A percentile compares a stretch with the other conserved stretches of the same genome.
Conservation (phyloP, 2,113 vertebrate genomes). For the Rutilus rutilus region DNA sequence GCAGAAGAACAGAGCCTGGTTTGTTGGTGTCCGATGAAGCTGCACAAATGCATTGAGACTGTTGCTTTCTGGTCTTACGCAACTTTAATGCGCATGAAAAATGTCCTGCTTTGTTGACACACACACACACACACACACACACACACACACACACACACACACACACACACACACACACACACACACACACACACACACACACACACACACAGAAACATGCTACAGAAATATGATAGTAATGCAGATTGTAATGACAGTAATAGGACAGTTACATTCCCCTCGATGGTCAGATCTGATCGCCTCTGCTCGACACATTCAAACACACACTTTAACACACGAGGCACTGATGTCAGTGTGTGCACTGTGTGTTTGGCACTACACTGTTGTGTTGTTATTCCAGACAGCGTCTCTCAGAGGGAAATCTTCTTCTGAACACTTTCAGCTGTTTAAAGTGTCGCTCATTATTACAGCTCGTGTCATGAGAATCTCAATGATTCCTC, state of each 20-base stretch:
- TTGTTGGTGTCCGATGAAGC: background rate
- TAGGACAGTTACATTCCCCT: too few relatives aligned
- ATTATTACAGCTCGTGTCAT: background rate
- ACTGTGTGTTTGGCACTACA: too few relatives aligned
- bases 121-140: background rate
- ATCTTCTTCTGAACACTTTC: background rate
- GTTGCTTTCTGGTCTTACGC: background rate
- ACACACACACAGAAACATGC: background rate
- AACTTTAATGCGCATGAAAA: slow-evolving; percentile 30
- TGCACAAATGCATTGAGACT: background rate
- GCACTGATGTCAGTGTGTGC: too few relatives aligned
- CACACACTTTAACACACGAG: too few relatives aligned
- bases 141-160: too few relatives aligned
- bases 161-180: too few relatives aligned
- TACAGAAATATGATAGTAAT: background rate
- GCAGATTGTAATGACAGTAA: too few relatives aligned
- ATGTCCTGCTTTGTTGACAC: background rate
- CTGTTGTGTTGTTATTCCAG: too few relatives aligned
- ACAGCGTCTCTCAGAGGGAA: background rate
- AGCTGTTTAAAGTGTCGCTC: too few relatives aligned
- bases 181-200: too few relatives aligned
- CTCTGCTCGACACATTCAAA: too few relatives aligned
- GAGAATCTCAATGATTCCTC: background rate
- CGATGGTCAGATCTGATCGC: too few relatives aligned
- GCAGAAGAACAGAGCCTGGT: background rate